Percentiles rank a stretch among this genome's conserved stretches.
phyloP scores from a whole-genome alignment of 2,113 vertebrate species.

The Sitta europaea region DNA sequence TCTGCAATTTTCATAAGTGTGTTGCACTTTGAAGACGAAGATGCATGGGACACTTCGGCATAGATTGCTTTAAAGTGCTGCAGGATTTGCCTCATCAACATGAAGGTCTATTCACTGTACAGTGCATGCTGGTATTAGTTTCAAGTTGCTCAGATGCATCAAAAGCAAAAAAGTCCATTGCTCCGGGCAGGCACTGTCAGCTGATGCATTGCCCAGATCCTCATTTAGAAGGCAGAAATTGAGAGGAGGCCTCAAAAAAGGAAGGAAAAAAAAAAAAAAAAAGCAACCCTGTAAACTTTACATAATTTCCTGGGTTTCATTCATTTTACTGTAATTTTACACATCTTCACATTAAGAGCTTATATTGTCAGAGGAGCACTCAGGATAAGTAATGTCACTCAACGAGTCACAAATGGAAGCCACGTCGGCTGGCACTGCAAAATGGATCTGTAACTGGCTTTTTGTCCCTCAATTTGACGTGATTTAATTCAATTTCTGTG shows the following conservation, averaged over 20 bases:
- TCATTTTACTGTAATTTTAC: slow-evolving; percentile 33
- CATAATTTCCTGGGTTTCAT: slow-evolving; percentile 20
- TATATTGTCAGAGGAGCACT: slow-evolving; percentile 65
- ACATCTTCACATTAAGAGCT: slow-evolving; percentile 65
- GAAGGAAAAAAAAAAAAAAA: fast-evolving
- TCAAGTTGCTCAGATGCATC: slow-evolving; percentile 9
- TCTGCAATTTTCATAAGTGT: slow-evolving; percentile 43
- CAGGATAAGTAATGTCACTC: slow-evolving; percentile 71
- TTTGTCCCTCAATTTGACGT: slow-evolving; percentile 74
- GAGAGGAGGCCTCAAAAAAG: background rate
- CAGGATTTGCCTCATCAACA: slow-evolving; percentile 14
- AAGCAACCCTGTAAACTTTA: background rate
- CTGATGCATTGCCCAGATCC: background rate
- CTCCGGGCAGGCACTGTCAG: background rate
- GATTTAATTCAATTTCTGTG: slow-evolving; percentile 76
- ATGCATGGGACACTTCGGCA: slow-evolving; percentile 24
- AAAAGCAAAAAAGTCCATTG: background rate
- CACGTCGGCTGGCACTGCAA: slow-evolving; percentile 50
- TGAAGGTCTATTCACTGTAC: background rate
- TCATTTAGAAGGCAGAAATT: slow-evolving; percentile 9
- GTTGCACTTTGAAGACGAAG: slow-evolving; percentile 24
- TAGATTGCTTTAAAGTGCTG: slow-evolving; percentile 17
- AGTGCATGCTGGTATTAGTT: background rate
- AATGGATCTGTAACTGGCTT: slow-evolving; percentile 75
- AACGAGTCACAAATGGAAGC: slow-evolving; percentile 71